Evolutionary conservation across 1,140 invertebrate species (phyloP).

Genomic region (Plodia interpunctella): DNA sequence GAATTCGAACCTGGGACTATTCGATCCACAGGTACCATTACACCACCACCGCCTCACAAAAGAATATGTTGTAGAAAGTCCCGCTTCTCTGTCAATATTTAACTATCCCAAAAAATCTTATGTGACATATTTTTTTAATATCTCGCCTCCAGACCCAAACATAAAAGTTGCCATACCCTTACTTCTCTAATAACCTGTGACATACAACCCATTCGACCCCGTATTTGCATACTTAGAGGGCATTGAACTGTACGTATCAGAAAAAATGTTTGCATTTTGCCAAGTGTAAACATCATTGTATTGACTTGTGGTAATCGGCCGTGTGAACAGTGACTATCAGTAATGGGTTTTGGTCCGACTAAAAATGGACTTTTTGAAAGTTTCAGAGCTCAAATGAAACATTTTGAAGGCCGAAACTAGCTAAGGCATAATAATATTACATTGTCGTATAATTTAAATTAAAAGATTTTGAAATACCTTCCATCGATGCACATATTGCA

Average conservation of each 20-base stretch:
- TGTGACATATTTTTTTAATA: slow-evolving; percentile 6
- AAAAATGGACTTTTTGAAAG: not conserved
- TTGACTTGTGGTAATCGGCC: slow-evolving; percentile 3
- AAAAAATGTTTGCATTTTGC: slow-evolving; percentile 21
- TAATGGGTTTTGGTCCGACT: not conserved
- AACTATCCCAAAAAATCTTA: not conserved
- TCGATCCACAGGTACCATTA: no score
- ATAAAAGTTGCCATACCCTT: slow-evolving; percentile 4
- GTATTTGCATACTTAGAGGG: slow-evolving; percentile 25
- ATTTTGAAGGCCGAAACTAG: no score
- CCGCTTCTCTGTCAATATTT: not conserved
- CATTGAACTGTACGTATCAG: slow-evolving; percentile 27
- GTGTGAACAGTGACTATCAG: slow-evolving; percentile 3
- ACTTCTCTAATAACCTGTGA: slow-evolving; percentile 11
- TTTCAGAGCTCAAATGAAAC: no score
- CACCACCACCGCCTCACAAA: no score
- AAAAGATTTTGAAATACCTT: no score
- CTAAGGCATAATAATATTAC: no score
- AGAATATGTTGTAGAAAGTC: no score
- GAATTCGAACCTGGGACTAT: no score
- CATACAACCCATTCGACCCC: slow-evolving; percentile 15
- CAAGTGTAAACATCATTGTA: slow-evolving; percentile 11
- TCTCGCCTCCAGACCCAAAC: not conserved
- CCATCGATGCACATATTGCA: no score
- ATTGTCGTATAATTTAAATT: no score